Evolutionary conservation across 1,140 invertebrate genomes (phyloP).

Genomic region (Brachionus plicatilis): DNA sequence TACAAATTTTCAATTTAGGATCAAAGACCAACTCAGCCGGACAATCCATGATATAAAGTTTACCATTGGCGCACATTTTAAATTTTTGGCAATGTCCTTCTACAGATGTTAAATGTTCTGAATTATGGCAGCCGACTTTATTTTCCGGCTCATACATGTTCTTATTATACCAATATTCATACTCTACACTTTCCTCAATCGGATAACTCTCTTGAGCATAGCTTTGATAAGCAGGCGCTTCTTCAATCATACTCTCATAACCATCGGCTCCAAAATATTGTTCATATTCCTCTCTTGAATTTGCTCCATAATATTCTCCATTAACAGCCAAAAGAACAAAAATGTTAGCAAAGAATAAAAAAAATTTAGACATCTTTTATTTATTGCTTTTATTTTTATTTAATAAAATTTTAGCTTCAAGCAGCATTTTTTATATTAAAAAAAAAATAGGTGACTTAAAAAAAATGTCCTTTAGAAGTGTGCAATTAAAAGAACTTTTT

Average conservation of each 20-base stretch:
- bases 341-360: background rate
- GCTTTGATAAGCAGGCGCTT: background rate
- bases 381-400: too few relatives aligned
- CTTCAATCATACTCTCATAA: background rate
- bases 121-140: background rate
- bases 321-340: background rate
- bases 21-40: background rate
- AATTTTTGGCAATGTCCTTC: background rate
- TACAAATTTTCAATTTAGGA: constrained; percentile 14
- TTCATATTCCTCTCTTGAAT: background rate
- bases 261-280: background rate
- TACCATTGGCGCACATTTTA: constrained; percentile 13
- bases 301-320: background rate
- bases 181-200: background rate
- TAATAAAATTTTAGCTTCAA: too few relatives aligned
- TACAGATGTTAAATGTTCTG: background rate
- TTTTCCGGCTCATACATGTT: background rate
- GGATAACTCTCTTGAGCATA: background rate
- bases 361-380: background rate
- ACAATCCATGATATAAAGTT: background rate
- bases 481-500: background rate
- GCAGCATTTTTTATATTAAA: too few relatives aligned
- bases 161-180: background rate
- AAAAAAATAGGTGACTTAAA: background rate
- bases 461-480: background rate